phyloP scores from a whole-genome alignment of 2,113 vertebrate species.

The Atrichornis clamosus region DNA sequence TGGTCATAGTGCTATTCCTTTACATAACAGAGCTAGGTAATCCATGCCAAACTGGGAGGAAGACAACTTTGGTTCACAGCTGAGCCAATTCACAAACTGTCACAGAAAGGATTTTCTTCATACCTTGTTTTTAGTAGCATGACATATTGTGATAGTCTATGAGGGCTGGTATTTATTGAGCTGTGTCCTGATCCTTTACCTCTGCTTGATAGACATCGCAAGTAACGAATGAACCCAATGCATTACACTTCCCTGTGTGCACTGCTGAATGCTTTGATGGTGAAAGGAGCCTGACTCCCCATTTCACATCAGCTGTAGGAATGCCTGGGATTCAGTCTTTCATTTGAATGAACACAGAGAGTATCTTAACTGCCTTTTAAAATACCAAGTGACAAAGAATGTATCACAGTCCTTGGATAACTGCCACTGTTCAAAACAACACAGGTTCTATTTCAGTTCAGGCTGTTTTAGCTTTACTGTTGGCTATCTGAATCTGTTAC shows the following conservation, averaged over 20 bases:
- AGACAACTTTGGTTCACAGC: background rate
- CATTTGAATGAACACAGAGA: background rate
- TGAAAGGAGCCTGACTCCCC: background rate
- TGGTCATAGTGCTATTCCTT: background rate
- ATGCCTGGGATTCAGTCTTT: background rate
- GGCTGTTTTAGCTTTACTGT: background rate
- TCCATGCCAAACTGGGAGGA: background rate
- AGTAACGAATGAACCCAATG: background rate
- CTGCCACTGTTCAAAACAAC: background rate
- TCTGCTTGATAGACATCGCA: background rate
- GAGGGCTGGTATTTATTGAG: background rate
- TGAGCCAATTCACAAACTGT: background rate
- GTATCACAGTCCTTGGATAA: background rate
- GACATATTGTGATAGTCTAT: background rate
- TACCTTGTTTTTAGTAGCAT: background rate
- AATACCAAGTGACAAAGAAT: background rate
- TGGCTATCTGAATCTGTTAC: background rate
- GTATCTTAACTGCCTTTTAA: background rate
- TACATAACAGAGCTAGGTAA: background rate
- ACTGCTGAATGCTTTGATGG: background rate
- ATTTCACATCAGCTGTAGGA: background rate
- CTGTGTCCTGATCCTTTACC: background rate
- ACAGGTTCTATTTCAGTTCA: background rate
- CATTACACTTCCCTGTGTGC: background rate
- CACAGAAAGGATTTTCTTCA: background rate